Base-by-base conservation (phyloP, 2,888 invertebrate genomes). In the Alloscopus bannaensis region DNA sequence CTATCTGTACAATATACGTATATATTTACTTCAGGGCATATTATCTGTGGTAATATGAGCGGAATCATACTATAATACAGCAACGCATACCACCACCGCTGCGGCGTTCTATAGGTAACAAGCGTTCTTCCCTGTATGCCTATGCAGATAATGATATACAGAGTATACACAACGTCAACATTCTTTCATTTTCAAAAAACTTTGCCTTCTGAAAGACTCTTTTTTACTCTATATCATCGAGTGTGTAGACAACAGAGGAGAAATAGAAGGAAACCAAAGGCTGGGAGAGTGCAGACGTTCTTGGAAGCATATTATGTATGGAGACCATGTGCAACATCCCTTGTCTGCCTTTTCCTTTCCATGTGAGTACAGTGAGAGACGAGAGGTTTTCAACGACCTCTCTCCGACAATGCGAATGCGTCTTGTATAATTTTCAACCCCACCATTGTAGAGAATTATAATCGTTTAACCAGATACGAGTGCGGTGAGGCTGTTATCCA, bases 381-480 rank as follows among this genome's bases (percentile, higher is more conserved):
- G 66, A 69, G 13, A 42, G 57, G 73, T 57, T 65, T 55, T 65
- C 73, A 73, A 73, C 65, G 73, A 73, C 73, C 73, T 60, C 70
- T 73, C 69, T 45, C 22, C 16, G 18, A 55, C 55, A 55, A 55
- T 24, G 28, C 11, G 26, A 55, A 16, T 55, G 26, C 55, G 16
- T 55, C 55, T 55, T 55, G 26, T 55, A 26, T 16, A 26, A 26
- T 26, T 55, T 55, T 55, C 55, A 55, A 16, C 55, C 24, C 55
- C 55, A 55, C 24, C n/a, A 24, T 26, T 55, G 4, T 55, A 24
- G 18, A 55, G 26, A 24, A 55, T 55, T 24, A n/a, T 55, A 55
- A 55, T 55, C 55, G 26, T 55, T 55, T 55, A 24, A 55, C 18
- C 55, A 55, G 55, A 55, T 13, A 55, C 26, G 55, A 28, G 8